These are phyloP conservation scores for Vipera ursinii DNA, from an alignment of 2,797 vertebrate species.

Conservation along the genomic window DNA sequence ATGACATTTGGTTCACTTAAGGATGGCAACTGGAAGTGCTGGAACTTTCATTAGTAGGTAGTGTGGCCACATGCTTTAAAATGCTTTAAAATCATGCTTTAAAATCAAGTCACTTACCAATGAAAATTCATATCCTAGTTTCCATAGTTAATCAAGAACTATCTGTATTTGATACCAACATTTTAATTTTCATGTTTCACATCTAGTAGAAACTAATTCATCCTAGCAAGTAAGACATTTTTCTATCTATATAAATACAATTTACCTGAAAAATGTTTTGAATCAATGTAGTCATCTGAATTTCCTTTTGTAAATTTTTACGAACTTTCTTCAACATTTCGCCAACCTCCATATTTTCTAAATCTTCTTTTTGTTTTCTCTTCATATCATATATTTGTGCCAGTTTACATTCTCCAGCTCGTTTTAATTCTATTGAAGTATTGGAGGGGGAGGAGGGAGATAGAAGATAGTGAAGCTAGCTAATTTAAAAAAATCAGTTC, in stretches of 20 bases:
- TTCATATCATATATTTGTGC: slow-evolving; percentile 35
- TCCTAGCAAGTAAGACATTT: background rate
- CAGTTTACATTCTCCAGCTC: slow-evolving; percentile 39
- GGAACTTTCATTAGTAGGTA: background rate
- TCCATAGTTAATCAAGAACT: background rate
- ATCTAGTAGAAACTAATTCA: background rate
- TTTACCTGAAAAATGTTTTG: slow-evolving; percentile 72
- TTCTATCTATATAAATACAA: background rate
- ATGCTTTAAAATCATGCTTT: too few species aligned
- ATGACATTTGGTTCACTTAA: background rate
- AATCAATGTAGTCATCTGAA: slow-evolving; percentile 46
- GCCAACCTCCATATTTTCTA: background rate
- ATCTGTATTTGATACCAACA: background rate
- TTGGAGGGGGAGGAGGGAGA: slow-evolving; percentile 2
- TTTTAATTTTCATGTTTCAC: background rate
- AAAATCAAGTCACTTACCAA: background rate
- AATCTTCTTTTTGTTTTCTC: slow-evolving; percentile 37
- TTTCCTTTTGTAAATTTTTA: slow-evolving; percentile 49
- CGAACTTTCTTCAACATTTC: slow-evolving; percentile 13
- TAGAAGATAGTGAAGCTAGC: background rate
- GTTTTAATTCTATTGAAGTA: slow-evolving; percentile 63
- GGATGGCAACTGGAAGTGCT: background rate
- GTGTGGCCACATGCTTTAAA: background rate
- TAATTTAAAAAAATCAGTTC: background rate
- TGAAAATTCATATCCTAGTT: background rate